Conservation (phyloP, 2,113 vertebrate genomes). For the Anas platyrhynchos region DNA sequence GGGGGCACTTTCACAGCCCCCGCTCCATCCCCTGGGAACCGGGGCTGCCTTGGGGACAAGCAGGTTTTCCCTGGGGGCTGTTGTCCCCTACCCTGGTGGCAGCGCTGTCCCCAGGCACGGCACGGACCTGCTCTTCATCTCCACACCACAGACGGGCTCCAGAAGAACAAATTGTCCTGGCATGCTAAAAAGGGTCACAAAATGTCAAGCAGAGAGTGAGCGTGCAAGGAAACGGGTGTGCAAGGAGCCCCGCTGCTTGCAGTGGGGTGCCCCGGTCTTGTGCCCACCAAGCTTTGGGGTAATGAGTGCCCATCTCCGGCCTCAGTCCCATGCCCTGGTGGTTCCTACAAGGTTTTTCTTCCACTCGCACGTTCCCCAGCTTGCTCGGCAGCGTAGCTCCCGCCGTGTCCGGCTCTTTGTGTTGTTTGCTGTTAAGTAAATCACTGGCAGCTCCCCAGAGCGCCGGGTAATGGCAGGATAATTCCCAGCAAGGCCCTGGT, state of each 20-base stretch:
- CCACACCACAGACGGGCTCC: neutral
- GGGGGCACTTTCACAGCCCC: too few species aligned
- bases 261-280: neutral
- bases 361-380: constrained; percentile 27
- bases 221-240: neutral
- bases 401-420: constrained; percentile 51
- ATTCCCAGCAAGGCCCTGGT: constrained; percentile 67
- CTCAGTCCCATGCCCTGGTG: neutral
- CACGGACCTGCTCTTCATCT: neutral
- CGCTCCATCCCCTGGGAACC: too few species aligned
- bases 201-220: neutral
- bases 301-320: neutral
- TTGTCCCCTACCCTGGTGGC: too few species aligned
- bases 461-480: constrained; percentile 67
- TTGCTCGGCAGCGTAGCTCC: constrained; percentile 42
- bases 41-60: too few species aligned
- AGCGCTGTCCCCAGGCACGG: too few species aligned
- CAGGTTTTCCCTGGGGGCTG: too few species aligned
- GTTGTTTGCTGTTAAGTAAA: constrained; percentile 70
- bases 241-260: neutral
- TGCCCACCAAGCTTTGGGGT: neutral
- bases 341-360: constrained; percentile 25
- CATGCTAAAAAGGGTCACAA: constrained; percentile 32
- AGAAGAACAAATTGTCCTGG: neutral
- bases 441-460: constrained; percentile 67